Base-by-base conservation (phyloP, 2,888 invertebrate species). In the Criorhina ranunculi region DNA sequence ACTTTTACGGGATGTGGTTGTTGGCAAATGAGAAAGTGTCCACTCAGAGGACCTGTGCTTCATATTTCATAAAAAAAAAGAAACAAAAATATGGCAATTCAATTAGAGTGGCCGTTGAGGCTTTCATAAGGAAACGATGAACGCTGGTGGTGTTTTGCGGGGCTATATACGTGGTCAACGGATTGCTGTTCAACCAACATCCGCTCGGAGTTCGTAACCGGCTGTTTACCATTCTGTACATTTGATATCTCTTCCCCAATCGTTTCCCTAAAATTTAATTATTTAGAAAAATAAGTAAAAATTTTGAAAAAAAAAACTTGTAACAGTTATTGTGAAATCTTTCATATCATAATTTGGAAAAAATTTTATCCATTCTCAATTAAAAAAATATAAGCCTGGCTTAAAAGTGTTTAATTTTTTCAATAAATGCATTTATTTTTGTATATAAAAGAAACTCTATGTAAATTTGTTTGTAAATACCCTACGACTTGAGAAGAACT, bases 391-490 rank as follows among this genome's bases (percentile, higher is more conserved):
- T 55, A 69, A 85, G 66, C 64, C 35, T 59, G 57, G 81, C 76
- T 70, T 80, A 59, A 15, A 60, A 75, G 0, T 59, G 40, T 75
- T 76, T n/a, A 37, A 35, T 33, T 44, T 6, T 46, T 67, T 59
- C 46, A 24, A 49, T 31, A 76, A 76, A 59, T 60, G 67, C 60
- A 60, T 69, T 69, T 60, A 70, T 53, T 69, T 60, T 66, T 80
- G 64, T 75, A 69, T 85, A 83, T 40, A 40, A 73, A 35, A 24
- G 24, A 42, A 12, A 37, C 15, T 33, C 42, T 11, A 40, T 75
- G 75, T 80, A 80, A 59, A 66, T 80, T 77, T 35, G 46, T 85
- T 85, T 76, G 78, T 85, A 79, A 70, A 85, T 80, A 85, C 15
- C 33, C 51, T 24, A 64, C 33, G 33, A 37, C 60, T 60, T 49